Evolutionary conservation across 2,113 vertebrate species (phyloP), one percentile per base, ranked within the genome.

Genomic region (Alligator mississippiensis): DNA sequence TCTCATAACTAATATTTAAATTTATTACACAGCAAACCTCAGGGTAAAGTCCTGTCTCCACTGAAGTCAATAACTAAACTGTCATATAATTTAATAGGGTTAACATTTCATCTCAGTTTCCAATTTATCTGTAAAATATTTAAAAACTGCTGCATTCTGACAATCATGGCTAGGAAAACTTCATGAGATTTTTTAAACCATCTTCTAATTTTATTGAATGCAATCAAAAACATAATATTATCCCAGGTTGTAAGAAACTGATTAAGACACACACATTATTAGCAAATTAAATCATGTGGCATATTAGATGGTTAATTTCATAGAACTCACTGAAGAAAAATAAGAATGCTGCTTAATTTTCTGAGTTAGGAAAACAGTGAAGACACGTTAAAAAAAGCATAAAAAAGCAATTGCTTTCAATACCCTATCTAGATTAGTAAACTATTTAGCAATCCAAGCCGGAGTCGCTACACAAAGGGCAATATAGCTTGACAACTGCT

Each of bases 61-160:
- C 47, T 34, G 18, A 38, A 59, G 24, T 90, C 88, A 81, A 86
- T 93, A 88, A 14, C 18, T 74, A 88, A 94, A 82, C 86, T 86
- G n/a, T 66, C 54, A 28, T 7, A 75, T 12, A 27, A 14, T 85
- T 75, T 47, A 87, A 54, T 82, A 93, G 77, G 14, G 78, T 0
- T 1, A 9, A 68, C 66, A 74, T 14, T 77, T 84, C 0, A 1
- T 77, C 86, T 75, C 74, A 75, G 62, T 30, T 79, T 90, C 81
- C 80, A 63, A 76, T 6, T 74, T 74, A 38, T 74, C 87, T 79
- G 54, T 7, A 90, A 76, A 87, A 47, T 47, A 47, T 9, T 22
- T 11, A 12, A 25, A 84, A 85, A 16, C 77, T 77, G 17, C 55
- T 77, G n/a, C 64, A 84, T 55, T 10, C 70, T 47, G 7, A 15